Evolutionary conservation across 2,888 invertebrate species (phyloP).

Genomic region (Xiphydria camelus): DNA sequence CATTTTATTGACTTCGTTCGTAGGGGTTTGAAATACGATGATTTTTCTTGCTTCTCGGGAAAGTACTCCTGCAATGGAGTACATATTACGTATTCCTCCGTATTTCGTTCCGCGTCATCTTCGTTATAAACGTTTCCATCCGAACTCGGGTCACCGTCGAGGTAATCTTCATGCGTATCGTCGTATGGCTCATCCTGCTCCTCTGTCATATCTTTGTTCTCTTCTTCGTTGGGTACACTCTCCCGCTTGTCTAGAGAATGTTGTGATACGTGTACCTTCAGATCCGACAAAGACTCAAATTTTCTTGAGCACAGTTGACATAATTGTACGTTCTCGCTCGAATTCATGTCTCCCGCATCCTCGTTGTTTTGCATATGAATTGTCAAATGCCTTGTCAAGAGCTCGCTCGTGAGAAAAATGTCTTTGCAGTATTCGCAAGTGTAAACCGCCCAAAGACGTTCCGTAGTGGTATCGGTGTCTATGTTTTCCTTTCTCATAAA

Average conservation of each 20-base stretch:
- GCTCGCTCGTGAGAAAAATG: slow-evolving; percentile 19
- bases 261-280: slow-evolving; percentile 37
- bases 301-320: slow-evolving; percentile 40
- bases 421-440: slow-evolving; percentile 23
- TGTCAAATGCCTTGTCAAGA: slow-evolving; percentile 17
- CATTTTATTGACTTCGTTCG: not conserved
- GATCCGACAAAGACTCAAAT: slow-evolving; percentile 29
- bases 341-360: slow-evolving; percentile 8
- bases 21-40: not conserved
- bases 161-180: not conserved
- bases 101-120: not conserved
- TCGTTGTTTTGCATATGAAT: slow-evolving; percentile 15
- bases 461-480: too few relatives aligned
- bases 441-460: too few relatives aligned
- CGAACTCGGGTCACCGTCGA: not conserved
- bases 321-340: slow-evolving; percentile 20
- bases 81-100: slow-evolving; percentile 1
- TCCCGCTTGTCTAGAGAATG: slow-evolving; percentile 32
- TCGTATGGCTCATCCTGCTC: too few relatives aligned
- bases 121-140: not conserved
- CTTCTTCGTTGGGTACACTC: slow-evolving; percentile 4
- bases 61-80: slow-evolving; percentile 4
- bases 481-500: slow-evolving; percentile 8
- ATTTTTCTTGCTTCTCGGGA: not conserved
- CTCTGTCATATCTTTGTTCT: slow-evolving; percentile 3